phyloP scores from a whole-genome alignment of 2,888 invertebrate genomes.

The Rhamphomyia laevipes region DNA sequence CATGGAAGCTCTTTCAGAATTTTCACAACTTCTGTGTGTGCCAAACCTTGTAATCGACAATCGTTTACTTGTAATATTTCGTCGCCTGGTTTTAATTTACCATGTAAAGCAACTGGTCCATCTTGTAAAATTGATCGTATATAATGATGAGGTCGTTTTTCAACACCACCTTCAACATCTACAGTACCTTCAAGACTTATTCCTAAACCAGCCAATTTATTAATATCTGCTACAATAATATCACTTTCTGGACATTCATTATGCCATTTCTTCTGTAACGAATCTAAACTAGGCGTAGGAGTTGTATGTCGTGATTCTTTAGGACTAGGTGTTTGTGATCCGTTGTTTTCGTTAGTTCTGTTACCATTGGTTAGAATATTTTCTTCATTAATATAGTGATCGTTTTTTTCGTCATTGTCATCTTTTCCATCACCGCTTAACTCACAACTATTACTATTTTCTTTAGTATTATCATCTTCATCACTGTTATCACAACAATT shows the following conservation, averaged over 20 bases:
- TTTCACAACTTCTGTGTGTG: conserved; percentile 93
- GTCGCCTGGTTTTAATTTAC: conserved; percentile 84
- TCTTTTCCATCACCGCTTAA: conserved; percentile 1
- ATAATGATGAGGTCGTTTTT: conserved; percentile 96
- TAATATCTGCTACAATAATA: conserved; percentile 84
- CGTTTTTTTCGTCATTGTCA: background rate
- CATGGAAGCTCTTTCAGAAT: conserved; percentile 87
- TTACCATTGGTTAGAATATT: background rate
- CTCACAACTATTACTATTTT: conserved; percentile 7
- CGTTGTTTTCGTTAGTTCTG: background rate
- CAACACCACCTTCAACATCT: conserved; percentile 93
- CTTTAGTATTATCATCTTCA: conserved; percentile 13
- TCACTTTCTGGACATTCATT: conserved; percentile 69
- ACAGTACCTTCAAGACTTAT: conserved; percentile 98
- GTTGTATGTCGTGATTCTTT: conserved; percentile 23
- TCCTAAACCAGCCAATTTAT: conserved; percentile 87
- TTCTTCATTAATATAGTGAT: background rate
- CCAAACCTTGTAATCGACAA: conserved; percentile 76
- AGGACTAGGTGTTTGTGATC: conserved; percentile 8
- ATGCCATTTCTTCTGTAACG: conserved; percentile 68
- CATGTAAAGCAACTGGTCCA: conserved; percentile 91
- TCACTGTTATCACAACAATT: conserved; percentile 12
- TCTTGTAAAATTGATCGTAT: conserved; percentile 92
- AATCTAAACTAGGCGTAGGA: conserved; percentile 52
- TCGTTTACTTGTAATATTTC: conserved; percentile 96